Evolutionary conservation across 92 coral and sea anemone genomes (phyloP).

Genomic region (Parazoanthus darwini): DNA sequence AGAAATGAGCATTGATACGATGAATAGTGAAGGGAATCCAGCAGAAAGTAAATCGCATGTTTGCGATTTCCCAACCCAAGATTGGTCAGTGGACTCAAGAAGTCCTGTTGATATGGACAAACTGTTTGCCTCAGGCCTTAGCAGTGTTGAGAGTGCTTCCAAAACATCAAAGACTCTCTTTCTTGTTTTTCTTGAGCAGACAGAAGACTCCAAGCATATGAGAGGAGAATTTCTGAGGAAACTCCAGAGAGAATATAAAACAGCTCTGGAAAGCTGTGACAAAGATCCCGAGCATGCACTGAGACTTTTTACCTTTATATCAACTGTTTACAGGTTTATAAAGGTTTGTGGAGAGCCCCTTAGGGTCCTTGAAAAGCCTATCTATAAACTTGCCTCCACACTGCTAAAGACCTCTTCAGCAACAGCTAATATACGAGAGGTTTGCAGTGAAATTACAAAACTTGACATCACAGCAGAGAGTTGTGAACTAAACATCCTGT

Average conservation of each 20-base stretch:
- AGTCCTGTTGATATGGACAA: not conserved
- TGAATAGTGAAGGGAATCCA: not conserved
- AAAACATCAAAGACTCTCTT: not conserved
- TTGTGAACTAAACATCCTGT: not conserved
- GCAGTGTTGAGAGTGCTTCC: conserved; percentile 8
- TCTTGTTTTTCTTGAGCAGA: conserved; percentile 1
- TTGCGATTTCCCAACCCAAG: not conserved
- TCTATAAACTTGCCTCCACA: conserved; percentile 14
- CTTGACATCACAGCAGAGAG: not conserved
- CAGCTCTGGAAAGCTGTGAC: not conserved
- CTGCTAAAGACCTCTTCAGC: conserved; percentile 19
- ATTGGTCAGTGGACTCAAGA: not conserved
- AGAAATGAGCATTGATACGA: not conserved
- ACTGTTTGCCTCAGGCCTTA: conserved; percentile 9
- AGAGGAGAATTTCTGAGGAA: conserved; percentile 18
- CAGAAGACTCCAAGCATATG: conserved; percentile 1
- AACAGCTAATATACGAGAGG: not conserved
- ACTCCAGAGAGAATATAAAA: conserved; percentile 34
- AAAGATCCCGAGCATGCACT: conserved; percentile 22
- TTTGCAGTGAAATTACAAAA: conserved; percentile 23
- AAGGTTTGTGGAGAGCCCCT: conserved; percentile 21
- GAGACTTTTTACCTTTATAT: conserved; percentile 22
- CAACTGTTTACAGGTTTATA: conserved; percentile 16
- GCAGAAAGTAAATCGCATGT: not conserved
- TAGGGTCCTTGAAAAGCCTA: conserved; percentile 16